Base-by-base conservation (phyloP, 2,888 invertebrate genomes). In the Latrodectus elegans region DNA sequence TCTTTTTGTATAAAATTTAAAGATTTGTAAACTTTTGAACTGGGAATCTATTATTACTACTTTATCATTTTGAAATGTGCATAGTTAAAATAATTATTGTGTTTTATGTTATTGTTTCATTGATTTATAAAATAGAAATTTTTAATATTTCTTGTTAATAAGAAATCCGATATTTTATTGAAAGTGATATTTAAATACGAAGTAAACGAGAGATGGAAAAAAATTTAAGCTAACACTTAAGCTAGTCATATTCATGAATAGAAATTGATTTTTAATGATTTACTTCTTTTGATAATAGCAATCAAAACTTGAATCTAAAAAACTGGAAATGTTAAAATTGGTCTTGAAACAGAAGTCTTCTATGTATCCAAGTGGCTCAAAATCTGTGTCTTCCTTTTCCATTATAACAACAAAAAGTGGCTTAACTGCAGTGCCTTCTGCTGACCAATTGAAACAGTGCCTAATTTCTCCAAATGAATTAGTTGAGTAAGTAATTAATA, bases 321-420 rank as follows among this genome's bases (percentile, higher is more conserved):
- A 81, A 55, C n/a, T 87, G 14, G 77, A 76, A 2, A 10, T 77
- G 4, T 67, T 87, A 11, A 77, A 77, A 55, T 14, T 65, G 12
- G 72, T 73, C 0, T 67, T 87, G 38, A 75, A 81, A 12, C 81
- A 77, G 49, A 71, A 76, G 51, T 22, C 14, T 26, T 14, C 53
- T 1, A 76, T 38, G 22, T 49, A 67, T 53, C 78, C 17, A 51
- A 75, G 8, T 81, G 76, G 76, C 77, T 76, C 64, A 73, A 60
- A 17, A 52, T 52, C 51, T 4, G 15, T 77, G 10, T 75, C 86
- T 49, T 74, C 87, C 11, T 55, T 83, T 73, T 73, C 82, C 70
- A 82, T 88, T 67, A 64, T 88, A 74, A 82, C 82, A 17, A 78
- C 78, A 64, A 73, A 71, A 52, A 68, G 77, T 64, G 82, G 78